A percentile compares a stretch with the other conserved stretches of the same genome.
Conservation (phyloP, 2,113 vertebrate species). For the Microtus oregoni region DNA sequence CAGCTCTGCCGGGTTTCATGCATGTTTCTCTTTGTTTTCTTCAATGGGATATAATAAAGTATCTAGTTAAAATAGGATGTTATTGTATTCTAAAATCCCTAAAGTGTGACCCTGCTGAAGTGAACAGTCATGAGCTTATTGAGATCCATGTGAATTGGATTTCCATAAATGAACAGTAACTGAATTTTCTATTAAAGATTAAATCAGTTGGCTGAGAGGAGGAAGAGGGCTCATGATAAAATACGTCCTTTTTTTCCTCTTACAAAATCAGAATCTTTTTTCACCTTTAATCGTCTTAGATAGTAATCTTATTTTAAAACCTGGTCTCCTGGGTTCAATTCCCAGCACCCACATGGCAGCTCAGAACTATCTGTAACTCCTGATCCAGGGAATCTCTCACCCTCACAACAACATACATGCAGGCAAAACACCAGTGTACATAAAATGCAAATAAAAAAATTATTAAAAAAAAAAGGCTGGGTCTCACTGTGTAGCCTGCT, state of each 20-base stretch:
- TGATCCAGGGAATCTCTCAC: background rate
- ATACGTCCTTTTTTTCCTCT: background rate
- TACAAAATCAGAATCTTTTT: background rate
- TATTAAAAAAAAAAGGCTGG: background rate
- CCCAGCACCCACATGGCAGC: background rate
- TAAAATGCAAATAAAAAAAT: background rate
- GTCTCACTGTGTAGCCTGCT: background rate
- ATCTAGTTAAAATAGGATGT: background rate
- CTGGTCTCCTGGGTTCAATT: background rate
- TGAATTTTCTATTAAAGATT: constrained; percentile 20
- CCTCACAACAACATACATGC: background rate
- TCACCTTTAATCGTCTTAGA: background rate
- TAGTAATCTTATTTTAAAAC: background rate
- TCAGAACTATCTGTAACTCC: background rate
- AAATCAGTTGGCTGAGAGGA: constrained; percentile 18
- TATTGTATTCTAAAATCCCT: constrained; percentile 3
- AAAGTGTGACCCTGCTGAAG: background rate
- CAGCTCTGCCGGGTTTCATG: too few relatives aligned
- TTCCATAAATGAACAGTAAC: background rate
- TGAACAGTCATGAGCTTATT: background rate
- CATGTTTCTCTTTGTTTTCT: too few relatives aligned
- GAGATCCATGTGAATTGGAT: background rate
- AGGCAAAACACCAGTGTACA: background rate
- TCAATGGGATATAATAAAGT: background rate
- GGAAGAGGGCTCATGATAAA: constrained; percentile 23